Percentiles rank a stretch among this genome's conserved stretches.
Evolutionary conservation across 2,113 vertebrate genomes (phyloP).

Genomic region (Hippocampus barbouri): DNA sequence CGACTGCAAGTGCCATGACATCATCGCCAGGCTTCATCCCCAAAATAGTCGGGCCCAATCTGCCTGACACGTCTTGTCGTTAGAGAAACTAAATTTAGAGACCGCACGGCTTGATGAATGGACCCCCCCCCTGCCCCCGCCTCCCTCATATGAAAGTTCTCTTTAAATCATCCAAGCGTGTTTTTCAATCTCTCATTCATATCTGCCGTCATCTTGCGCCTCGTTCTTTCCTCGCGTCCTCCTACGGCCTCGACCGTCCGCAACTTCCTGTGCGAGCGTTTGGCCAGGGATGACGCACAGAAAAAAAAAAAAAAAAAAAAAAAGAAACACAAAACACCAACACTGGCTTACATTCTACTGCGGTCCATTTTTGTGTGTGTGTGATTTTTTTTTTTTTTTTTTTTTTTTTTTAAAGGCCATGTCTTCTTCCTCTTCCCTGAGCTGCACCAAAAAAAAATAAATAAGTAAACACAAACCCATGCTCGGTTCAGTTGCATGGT

Average conservation of each 20-base stretch:
- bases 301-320: constrained; percentile 12
- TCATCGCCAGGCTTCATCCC: constrained; percentile 24
- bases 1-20: constrained; percentile 20
- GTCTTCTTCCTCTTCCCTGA: constrained; percentile 13
- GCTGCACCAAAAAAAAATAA: constrained; percentile 5
- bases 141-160: constrained; percentile 21
- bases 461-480: constrained; percentile 8
- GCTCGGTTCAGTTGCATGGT: constrained; percentile 58
- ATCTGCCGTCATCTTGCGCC: constrained; percentile 29
- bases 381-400: neutral
- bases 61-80: constrained; percentile 20
- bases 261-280: neutral
- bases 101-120: constrained; percentile 45
- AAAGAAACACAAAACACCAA: constrained; percentile 11
- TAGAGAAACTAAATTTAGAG: constrained; percentile 49
- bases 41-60: constrained; percentile 37
- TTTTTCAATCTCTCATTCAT: constrained; percentile 39
- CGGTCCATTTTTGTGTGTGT: constrained; percentile 22
- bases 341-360: constrained; percentile 47
- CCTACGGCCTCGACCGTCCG: constrained; percentile 18
- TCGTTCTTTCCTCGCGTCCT: constrained; percentile 37
- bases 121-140: constrained; percentile 13
- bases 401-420: neutral
- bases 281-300: constrained; percentile 4
- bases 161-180: constrained; percentile 42